A percentile compares a stretch with the other conserved stretches of the same genome.
phyloP scores from a whole-genome alignment of 1,140 invertebrate genomes.

The Drosophila rhopaloa region DNA sequence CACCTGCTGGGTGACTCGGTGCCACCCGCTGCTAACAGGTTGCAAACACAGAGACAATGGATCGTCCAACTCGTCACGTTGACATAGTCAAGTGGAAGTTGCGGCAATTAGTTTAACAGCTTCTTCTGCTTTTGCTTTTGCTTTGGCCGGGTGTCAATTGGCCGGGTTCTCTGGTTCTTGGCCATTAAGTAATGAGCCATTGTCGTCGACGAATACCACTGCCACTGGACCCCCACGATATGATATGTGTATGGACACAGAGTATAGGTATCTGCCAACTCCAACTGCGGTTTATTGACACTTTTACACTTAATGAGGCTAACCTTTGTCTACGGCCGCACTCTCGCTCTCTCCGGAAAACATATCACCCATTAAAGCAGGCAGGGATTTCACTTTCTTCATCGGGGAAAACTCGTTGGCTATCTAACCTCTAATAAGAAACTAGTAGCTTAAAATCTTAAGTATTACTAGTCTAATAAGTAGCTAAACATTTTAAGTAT shows the following conservation, averaged over 20 bases:
- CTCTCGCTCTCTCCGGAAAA: slow-evolving; percentile 37
- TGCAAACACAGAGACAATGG: slow-evolving; percentile 30
- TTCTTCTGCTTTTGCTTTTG: slow-evolving; percentile 48
- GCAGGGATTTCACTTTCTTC: slow-evolving; percentile 63
- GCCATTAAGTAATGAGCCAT: slow-evolving; percentile 79
- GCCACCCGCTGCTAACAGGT: slow-evolving; percentile 64
- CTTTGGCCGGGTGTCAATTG: slow-evolving; percentile 62
- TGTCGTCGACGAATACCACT: slow-evolving; percentile 54
- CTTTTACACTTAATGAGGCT: slow-evolving; percentile 75
- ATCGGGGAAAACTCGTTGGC: slow-evolving; percentile 17
- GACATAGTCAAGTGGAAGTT: slow-evolving; percentile 71
- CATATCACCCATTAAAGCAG: slow-evolving; percentile 20
- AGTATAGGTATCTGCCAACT: slow-evolving; percentile 30
- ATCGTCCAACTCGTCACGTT: slow-evolving; percentile 51
- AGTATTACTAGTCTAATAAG: too few relatives aligned
- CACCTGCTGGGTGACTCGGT: slow-evolving; percentile 60
- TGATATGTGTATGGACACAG: not conserved
- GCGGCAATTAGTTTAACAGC: slow-evolving; percentile 81
- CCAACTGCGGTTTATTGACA: slow-evolving; percentile 70
- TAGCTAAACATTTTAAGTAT: too few relatives aligned
- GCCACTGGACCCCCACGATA: slow-evolving; percentile 15
- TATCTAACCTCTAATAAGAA: not conserved
- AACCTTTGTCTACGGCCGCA: slow-evolving; percentile 47
- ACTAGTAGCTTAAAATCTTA: too few relatives aligned
- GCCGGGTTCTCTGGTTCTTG: slow-evolving; percentile 49